Conservation (phyloP, 2,113 vertebrate species). For the Siphamia tubifer region DNA sequence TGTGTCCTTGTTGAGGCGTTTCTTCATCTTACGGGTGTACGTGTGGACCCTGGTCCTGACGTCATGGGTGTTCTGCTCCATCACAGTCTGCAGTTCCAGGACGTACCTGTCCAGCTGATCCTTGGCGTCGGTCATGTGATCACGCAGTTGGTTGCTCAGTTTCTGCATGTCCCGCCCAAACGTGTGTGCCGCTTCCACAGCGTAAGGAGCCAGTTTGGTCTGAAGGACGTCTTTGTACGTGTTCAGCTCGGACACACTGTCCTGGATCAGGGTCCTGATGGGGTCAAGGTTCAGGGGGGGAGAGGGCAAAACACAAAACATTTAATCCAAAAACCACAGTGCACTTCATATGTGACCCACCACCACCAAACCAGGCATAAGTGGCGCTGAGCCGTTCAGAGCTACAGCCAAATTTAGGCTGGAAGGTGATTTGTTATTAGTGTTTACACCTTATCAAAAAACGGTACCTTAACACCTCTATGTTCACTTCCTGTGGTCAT, state of each 20-base stretch:
- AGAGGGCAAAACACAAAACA: not conserved
- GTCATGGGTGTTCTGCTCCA: conserved; percentile 75
- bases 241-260: conserved; percentile 74
- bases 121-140: conserved; percentile 66
- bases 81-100: conserved; percentile 71
- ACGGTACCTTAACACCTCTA: too few relatives aligned
- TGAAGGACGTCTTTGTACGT: conserved; percentile 67
- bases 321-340: too few relatives aligned
- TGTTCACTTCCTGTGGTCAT: too few relatives aligned
- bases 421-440: too few relatives aligned
- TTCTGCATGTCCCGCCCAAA: conserved; percentile 64
- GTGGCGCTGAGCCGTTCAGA: too few relatives aligned
- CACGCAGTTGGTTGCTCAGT: conserved; percentile 46
- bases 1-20: conserved; percentile 78
- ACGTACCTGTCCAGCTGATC: conserved; percentile 64
- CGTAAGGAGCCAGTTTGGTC: conserved; percentile 70
- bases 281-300: too few relatives aligned
- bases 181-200: conserved; percentile 44
- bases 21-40: conserved; percentile 80
- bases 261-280: conserved; percentile 76
- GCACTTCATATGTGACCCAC: too few relatives aligned
- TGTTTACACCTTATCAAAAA: too few relatives aligned
- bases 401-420: too few relatives aligned
- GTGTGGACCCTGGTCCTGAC: conserved; percentile 46
- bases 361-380: too few relatives aligned